Conservation (phyloP, 92 coral and sea anemone genomes). For the Porites rus region DNA sequence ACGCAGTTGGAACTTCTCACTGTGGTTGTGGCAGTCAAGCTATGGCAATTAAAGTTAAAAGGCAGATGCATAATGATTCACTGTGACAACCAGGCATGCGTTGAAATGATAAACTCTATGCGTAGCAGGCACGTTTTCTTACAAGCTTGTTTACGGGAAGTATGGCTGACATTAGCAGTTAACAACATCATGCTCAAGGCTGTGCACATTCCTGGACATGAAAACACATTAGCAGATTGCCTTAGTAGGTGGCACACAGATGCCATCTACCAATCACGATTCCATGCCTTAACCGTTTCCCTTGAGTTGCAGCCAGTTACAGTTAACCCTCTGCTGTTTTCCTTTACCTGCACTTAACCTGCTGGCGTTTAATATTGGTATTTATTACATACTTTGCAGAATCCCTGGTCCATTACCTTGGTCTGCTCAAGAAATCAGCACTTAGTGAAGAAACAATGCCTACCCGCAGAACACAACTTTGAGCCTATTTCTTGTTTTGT, state of each 20-base stretch:
- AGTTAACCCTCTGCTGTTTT: conserved; percentile 10
- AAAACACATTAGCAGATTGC: background rate
- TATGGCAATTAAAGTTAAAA: background rate
- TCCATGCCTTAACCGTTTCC: background rate
- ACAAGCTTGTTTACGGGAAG: conserved; percentile 18
- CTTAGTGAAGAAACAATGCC: conserved; percentile 2
- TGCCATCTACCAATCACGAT: conserved; percentile 9
- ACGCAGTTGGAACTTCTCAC: conserved; percentile 2
- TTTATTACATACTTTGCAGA: too few relatives aligned
- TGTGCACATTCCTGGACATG: background rate
- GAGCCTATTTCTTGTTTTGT: conserved; percentile 5
- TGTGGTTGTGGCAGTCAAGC: conserved; percentile 13
- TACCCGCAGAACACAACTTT: background rate
- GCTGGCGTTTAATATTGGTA: background rate
- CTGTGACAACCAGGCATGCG: conserved; percentile 9
- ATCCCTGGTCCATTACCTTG: conserved; percentile 7
- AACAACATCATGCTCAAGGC: background rate
- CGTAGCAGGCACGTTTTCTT: conserved; percentile 4
- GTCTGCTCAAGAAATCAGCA: conserved; percentile 7
- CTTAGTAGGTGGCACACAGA: background rate
- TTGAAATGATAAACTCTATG: conserved; percentile 10
- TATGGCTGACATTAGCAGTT: background rate
- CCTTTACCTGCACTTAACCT: background rate
- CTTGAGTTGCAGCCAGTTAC: conserved; percentile 5
- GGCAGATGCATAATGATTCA: background rate